Percentiles rank a stretch among this genome's conserved stretches.
These are phyloP conservation scores for Sanderia malayensis DNA, from an alignment of 30 jellyfish, hydroid and myxozoan genomes.

Conservation along the genomic window DNA sequence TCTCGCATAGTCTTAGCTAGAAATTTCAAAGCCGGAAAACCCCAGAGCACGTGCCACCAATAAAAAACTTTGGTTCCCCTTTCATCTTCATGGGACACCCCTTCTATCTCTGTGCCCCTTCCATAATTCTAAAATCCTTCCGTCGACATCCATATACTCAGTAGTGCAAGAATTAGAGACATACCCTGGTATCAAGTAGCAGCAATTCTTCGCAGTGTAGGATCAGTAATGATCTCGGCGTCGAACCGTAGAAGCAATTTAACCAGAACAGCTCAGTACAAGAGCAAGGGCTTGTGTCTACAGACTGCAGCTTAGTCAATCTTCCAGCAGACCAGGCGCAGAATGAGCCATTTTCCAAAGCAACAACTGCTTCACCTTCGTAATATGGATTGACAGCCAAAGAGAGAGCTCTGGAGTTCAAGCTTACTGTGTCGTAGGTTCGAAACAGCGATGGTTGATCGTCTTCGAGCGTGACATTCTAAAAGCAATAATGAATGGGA, in stretches of 20 bases:
- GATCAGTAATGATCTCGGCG: constrained; percentile 35
- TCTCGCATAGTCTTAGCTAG: too few species aligned
- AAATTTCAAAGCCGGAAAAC: too few species aligned
- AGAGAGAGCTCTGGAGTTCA: constrained; percentile 24
- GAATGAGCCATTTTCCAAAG: constrained; percentile 35
- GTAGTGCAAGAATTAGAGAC: too few species aligned
- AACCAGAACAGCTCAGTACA: constrained; percentile 41
- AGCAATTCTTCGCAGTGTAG: constrained; percentile 34
- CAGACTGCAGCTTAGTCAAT: background rate
- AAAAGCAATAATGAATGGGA: too few species aligned
- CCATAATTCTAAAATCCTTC: too few species aligned
- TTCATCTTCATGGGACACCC: too few species aligned
- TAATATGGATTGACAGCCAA: constrained; percentile 47
- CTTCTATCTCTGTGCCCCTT: too few species aligned
- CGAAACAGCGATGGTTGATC: background rate
- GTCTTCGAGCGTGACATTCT: too few species aligned
- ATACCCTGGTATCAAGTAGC: constrained; percentile 46
- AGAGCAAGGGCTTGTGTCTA: constrained; percentile 2
- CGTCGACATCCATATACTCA: too few species aligned
- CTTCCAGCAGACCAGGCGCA: constrained; percentile 41
- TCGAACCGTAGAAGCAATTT: constrained; percentile 28
- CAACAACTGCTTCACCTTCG: constrained; percentile 30
- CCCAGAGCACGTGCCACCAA: too few species aligned
- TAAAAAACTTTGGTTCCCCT: too few species aligned
- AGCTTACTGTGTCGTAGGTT: background rate